Evolutionary conservation across 2,888 invertebrate genomes (phyloP).

Genomic region (Zaprionus bogoriensis): DNA sequence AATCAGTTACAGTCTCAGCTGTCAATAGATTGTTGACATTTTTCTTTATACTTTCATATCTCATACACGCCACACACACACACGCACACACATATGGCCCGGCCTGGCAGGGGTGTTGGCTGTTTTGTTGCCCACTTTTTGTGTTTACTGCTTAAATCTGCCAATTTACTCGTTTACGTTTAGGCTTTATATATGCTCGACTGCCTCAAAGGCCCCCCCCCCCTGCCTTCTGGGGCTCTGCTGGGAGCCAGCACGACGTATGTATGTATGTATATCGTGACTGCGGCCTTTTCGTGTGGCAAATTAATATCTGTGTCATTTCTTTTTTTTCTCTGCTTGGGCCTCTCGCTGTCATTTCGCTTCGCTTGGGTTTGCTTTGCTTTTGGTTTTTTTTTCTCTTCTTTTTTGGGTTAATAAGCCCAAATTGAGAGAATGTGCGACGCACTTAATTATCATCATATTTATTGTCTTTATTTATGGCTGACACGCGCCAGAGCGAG

Average conservation of each 20-base stretch:
- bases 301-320: conserved; percentile 78
- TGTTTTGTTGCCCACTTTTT: conserved; percentile 74
- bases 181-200: conserved; percentile 66
- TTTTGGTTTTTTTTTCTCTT: neutral
- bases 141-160: conserved; percentile 79
- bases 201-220: conserved; percentile 10
- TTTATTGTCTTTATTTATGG: conserved; percentile 75
- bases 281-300: conserved; percentile 51
- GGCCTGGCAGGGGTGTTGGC: conserved; percentile 41
- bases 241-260: conserved; percentile 17
- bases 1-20: conserved; percentile 80
- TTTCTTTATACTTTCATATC: conserved; percentile 72
- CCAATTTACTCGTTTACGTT: conserved; percentile 78
- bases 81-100: conserved; percentile 9
- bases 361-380: no score
- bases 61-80: conserved; percentile 37
- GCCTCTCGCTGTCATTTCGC: neutral
- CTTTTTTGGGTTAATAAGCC: conserved; percentile 77
- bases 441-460: conserved; percentile 79
- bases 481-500: conserved; percentile 2
- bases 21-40: conserved; percentile 79
- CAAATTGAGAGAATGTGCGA: conserved; percentile 78
- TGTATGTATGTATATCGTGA: conserved; percentile 46
- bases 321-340: conserved; percentile 11
- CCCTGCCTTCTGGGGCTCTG: neutral